Percentiles rank a stretch among this genome's conserved stretches.
These are phyloP conservation scores for Lamellibrachia satsuma DNA, from an alignment of 2,888 invertebrate species.

Conservation along the genomic window DNA sequence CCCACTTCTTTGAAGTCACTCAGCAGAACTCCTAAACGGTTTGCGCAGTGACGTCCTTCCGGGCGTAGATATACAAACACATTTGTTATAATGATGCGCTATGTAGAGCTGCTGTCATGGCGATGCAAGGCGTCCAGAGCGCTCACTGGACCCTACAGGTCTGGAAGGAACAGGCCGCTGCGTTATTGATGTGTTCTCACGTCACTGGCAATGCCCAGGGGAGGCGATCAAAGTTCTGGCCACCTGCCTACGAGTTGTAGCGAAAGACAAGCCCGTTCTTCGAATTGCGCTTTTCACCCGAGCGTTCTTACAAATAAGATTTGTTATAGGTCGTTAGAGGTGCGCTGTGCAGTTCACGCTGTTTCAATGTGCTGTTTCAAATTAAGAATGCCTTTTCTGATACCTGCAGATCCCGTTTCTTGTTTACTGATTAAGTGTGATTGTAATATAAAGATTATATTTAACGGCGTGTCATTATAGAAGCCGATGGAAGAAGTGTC, in stretches of 20 bases:
- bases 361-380: neutral
- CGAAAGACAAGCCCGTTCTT: neutral
- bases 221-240: neutral
- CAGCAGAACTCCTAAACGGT: no score
- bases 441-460: no score
- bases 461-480: no score
- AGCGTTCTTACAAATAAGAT: neutral
- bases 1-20: no score
- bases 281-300: neutral
- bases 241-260: neutral
- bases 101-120: neutral
- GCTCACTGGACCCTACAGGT: neutral
- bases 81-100: neutral
- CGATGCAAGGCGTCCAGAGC: neutral
- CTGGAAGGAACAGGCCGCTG: neutral
- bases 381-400: no score
- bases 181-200: neutral
- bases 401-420: no score
- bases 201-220: neutral
- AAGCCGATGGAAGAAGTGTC: no score
- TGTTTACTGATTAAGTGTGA: no score
- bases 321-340: neutral
- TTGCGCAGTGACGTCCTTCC: no score
- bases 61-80: neutral
- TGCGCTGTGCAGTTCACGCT: neutral